Percentiles rank a stretch among this genome's conserved stretches.
phyloP scores from a whole-genome alignment of 2,113 vertebrate species.

The Poeciliopsis turrubarensis region DNA sequence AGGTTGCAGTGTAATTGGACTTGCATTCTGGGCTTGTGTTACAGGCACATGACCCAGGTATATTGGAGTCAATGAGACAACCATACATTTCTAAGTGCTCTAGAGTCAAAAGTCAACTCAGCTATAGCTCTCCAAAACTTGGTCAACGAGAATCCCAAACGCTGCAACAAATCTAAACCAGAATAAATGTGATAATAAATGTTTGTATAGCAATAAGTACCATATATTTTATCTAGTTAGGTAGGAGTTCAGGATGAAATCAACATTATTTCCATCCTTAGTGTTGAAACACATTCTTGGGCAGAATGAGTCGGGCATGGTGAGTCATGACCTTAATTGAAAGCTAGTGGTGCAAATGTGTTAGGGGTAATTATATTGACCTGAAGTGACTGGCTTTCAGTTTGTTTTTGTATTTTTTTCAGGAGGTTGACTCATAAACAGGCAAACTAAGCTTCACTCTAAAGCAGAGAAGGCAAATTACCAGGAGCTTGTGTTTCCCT shows the following conservation, averaged over 20 bases:
- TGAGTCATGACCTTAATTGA: conserved; percentile 71
- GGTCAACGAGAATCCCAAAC: neutral
- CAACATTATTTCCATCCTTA: conserved; percentile 37
- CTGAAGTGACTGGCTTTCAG: conserved; percentile 59
- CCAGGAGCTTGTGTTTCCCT: conserved; percentile 28
- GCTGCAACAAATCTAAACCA: conserved; percentile 24
- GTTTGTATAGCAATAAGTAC: neutral
- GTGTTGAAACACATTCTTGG: conserved; percentile 44
- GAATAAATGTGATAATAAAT: neutral
- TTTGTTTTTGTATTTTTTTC: conserved; percentile 5
- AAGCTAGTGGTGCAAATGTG: conserved; percentile 55
- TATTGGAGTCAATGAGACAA: no score
- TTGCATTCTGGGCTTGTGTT: no score
- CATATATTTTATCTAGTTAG: neutral
- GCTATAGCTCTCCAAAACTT: neutral
- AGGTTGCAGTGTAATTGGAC: no score
- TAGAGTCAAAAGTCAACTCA: neutral
- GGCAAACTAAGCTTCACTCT: conserved; percentile 40
- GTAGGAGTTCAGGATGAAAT: conserved; percentile 44
- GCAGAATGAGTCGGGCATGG: conserved; percentile 27
- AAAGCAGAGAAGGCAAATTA: conserved; percentile 49
- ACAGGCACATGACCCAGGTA: no score
- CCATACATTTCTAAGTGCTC: no score
- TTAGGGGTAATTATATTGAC: conserved; percentile 69
- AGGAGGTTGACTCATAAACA: conserved; percentile 47